Conservation (phyloP, 2,888 invertebrate species). For the Drosophila paramelanica region DNA sequence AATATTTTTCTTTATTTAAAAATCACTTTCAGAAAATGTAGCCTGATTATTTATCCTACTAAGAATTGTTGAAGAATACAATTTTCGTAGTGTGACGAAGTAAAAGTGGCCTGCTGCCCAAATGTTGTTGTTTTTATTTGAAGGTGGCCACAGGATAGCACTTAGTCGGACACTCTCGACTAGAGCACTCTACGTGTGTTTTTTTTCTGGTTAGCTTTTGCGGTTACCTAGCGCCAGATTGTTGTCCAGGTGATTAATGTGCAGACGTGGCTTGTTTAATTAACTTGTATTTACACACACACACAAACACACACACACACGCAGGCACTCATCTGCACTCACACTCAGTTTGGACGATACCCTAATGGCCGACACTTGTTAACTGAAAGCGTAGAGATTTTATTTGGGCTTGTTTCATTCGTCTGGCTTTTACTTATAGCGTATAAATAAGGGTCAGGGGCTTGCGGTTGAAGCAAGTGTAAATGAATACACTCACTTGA, state of each 20-base stretch:
- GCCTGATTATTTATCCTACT: no score
- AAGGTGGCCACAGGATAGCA: neutral
- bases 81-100: no score
- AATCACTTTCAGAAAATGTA: no score
- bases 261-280: slow-evolving; percentile 72
- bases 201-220: slow-evolving; percentile 34
- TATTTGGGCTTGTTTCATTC: slow-evolving; percentile 22
- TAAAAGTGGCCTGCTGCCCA: no score
- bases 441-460: slow-evolving; percentile 11
- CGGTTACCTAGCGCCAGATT: slow-evolving; percentile 52
- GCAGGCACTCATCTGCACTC: neutral
- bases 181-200: neutral
- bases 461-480: slow-evolving; percentile 30
- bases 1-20: no score
- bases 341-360: slow-evolving; percentile 34
- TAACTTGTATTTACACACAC: slow-evolving; percentile 69
- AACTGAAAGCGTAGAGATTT: slow-evolving; percentile 38
- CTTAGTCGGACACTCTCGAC: neutral
- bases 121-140: neutral
- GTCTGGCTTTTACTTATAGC: neutral
- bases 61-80: no score
- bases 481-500: slow-evolving; percentile 48
- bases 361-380: slow-evolving; percentile 58
- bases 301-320: slow-evolving; percentile 18
- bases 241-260: slow-evolving; percentile 78